phyloP scores from a whole-genome alignment of 2,888 invertebrate genomes.

The Noctua pronuba region DNA sequence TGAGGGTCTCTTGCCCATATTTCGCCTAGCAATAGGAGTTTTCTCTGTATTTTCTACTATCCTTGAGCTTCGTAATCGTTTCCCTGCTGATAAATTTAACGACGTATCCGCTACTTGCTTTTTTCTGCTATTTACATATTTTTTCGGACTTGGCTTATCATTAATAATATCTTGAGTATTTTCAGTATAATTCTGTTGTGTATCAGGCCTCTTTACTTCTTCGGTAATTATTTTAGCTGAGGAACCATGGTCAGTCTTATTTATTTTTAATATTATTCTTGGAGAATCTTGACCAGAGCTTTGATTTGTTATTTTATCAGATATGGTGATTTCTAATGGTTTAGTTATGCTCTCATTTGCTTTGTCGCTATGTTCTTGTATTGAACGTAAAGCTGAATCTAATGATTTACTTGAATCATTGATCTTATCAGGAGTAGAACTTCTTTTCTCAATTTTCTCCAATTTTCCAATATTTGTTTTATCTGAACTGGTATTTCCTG shows the following conservation, averaged over 20 bases:
- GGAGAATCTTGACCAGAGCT: conserved; percentile 89
- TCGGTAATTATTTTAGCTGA: conserved; percentile 88
- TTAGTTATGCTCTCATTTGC: conserved; percentile 81
- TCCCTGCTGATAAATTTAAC: conserved; percentile 79
- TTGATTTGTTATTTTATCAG: conserved; percentile 82
- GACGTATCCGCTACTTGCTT: conserved; percentile 75
- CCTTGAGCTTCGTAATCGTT: conserved; percentile 86
- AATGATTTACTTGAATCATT: conserved; percentile 70
- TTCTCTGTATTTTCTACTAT: conserved; percentile 83
- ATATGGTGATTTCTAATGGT: conserved; percentile 87
- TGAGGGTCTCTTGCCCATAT: conserved; percentile 79
- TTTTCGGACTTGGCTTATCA: conserved; percentile 79
- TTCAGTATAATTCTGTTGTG: conserved; percentile 74
- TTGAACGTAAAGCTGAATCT: conserved; percentile 65
- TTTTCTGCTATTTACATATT: conserved; percentile 80
- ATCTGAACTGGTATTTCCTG: conserved; percentile 61
- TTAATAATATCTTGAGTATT: conserved; percentile 77
- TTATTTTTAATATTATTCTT: conserved; percentile 92
- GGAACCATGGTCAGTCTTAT: conserved; percentile 90
- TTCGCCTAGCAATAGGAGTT: conserved; percentile 73
- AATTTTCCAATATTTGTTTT: conserved; percentile 66
- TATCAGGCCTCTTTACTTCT: conserved; percentile 78
- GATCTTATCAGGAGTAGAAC: conserved; percentile 65
- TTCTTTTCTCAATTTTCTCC: conserved; percentile 65
- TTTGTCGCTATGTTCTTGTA: conserved; percentile 77